Evolutionary conservation across 2,797 vertebrate species (phyloP).

Genomic region (Parauchenoglanis ngamensis): DNA sequence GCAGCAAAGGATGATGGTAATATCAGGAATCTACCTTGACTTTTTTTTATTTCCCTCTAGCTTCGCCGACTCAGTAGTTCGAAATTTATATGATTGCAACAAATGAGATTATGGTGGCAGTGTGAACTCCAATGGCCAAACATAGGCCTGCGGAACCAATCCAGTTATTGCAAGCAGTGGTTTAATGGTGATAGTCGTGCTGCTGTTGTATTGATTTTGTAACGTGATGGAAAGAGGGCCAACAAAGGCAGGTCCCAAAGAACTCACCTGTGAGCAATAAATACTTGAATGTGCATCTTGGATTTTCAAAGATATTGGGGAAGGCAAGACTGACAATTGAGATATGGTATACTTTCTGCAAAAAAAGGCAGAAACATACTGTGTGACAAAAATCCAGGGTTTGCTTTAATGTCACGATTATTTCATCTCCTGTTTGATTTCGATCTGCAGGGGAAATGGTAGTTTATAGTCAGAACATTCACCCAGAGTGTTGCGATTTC

Average conservation of each 20-base stretch:
- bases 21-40: conserved; percentile 62
- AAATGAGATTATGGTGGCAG: conserved; percentile 66
- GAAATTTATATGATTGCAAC: conserved; percentile 73
- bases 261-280: conserved; percentile 55
- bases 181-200: conserved; percentile 75
- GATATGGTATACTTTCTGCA: conserved; percentile 45
- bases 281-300: conserved; percentile 60
- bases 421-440: conserved; percentile 14
- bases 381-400: conserved; percentile 22
- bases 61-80: conserved; percentile 65
- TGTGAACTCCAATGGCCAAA: conserved; percentile 68
- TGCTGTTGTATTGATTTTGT: conserved; percentile 69
- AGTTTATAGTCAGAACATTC: conserved; percentile 32
- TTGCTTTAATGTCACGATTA: conserved; percentile 20
- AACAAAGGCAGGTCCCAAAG: conserved; percentile 62
- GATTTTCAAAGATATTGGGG: conserved; percentile 49
- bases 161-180: conserved; percentile 72
- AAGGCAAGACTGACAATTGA: conserved; percentile 29
- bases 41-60: conserved; percentile 60
- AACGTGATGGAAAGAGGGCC: conserved; percentile 61
- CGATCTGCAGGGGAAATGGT: not conserved
- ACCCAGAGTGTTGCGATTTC: conserved; percentile 13
- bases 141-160: conserved; percentile 70
- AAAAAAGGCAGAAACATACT: not conserved
- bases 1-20: conserved; percentile 60